Base-by-base conservation (phyloP, 2,888 invertebrate species). In the Rhagium mordax region DNA sequence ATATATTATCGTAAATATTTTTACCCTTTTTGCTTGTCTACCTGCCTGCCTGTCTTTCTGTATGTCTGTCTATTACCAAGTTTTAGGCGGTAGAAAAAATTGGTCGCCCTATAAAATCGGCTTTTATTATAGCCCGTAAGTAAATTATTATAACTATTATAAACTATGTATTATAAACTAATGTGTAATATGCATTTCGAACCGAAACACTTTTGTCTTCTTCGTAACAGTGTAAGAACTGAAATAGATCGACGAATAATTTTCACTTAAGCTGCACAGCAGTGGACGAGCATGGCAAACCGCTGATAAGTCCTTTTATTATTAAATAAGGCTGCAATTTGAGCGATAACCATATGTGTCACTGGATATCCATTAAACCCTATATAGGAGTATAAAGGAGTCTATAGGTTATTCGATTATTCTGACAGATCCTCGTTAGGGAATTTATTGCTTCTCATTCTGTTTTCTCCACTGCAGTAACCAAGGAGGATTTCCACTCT, bases 211-310 rank as follows among this genome's bases (percentile, higher is more conserved):
- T n/a, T n/a, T n/a, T n/a, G n/a, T n/a, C 6, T 24, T 24, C 6
- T 51, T 51, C 18, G 18, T 60, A 60, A 60, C 60, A 60, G 60
- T 61, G 61, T 61, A 61, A n/a, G 10, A 47, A 10, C 61, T 13
- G 21, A 47, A 60, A 27, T 16, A 15, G 33, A 60, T 60, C 24
- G 13, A 6, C 29, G 29, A 60, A 29, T 33, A 16, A 61, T 47
- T 21, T 7, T 13, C 47, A 61, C 47, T 10, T 61, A 61, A 48
- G 21, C 47, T 33, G 47, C 15, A 51, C 51, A 51, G 18, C 48
- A 10, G 47, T 15, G 51, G 3, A 51, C 24, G 24, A 24, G 24
- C 41, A 20, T 61, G 41, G 48, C 47, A 21, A 48, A 47, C 61
- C 61, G 13, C 10, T 47, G 61, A 61, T 61, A 61, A 61, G 47